Conservation (phyloP, 2,888 invertebrate species). For the Pelosia muscerda region DNA sequence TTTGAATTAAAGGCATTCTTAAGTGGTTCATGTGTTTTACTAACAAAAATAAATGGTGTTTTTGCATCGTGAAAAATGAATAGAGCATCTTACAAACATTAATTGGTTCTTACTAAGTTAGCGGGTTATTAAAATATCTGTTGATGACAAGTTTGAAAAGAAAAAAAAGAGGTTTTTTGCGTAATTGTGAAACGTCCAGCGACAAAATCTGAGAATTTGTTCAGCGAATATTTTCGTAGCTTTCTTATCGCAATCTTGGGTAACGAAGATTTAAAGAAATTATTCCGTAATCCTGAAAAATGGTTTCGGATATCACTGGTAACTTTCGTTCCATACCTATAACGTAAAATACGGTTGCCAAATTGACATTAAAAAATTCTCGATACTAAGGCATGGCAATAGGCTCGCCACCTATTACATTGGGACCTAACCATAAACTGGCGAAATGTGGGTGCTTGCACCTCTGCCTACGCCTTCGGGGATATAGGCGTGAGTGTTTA, state of each 20-base stretch:
- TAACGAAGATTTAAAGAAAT: slow-evolving; percentile 27
- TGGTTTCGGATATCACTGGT: not conserved
- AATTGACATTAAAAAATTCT: too few species aligned
- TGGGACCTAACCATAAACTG: too few species aligned
- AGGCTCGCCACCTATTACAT: too few species aligned
- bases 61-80: slow-evolving; percentile 31
- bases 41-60: slow-evolving; percentile 39
- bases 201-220: slow-evolving; percentile 27
- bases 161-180: slow-evolving; percentile 28
- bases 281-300: slow-evolving; percentile 17
- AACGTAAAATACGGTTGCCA: too few species aligned
- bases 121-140: slow-evolving; percentile 51
- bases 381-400: too few species aligned
- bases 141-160: slow-evolving; percentile 43
- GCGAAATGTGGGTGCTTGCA: too few species aligned
- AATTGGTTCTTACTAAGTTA: slow-evolving; percentile 45
- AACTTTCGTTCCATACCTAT: not conserved
- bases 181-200: slow-evolving; percentile 35
- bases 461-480: too few species aligned
- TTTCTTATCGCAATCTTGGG: slow-evolving; percentile 24
- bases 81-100: slow-evolving; percentile 34
- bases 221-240: slow-evolving; percentile 32
- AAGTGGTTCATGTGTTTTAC: slow-evolving; percentile 33
- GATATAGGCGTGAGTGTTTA: too few species aligned
- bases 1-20: slow-evolving; percentile 57